A percentile compares a stretch with the other conserved stretches of the same genome.
Evolutionary conservation across 1,140 invertebrate species (phyloP).

Genomic region (Conus ventricosus): DNA sequence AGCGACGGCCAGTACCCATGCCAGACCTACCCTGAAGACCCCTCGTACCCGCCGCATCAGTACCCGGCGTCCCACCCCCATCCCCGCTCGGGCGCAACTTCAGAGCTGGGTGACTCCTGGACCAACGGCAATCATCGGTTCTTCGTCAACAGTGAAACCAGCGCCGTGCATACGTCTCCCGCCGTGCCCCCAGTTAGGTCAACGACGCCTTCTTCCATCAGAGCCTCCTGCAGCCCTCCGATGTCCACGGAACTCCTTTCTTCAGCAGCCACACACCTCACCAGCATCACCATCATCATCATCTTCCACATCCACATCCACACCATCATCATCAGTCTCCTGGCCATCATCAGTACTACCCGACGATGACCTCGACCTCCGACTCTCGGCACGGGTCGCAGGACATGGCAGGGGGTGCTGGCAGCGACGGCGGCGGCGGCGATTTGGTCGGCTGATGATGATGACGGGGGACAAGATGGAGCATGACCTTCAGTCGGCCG

Average conservation of each 20-base stretch:
- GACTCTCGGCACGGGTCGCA: background rate
- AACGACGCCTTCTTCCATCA: background rate
- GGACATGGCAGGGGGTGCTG: background rate
- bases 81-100: background rate
- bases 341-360: background rate
- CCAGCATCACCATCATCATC: background rate
- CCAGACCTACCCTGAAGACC: constrained; percentile 15
- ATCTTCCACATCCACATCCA: background rate
- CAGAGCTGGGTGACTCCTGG: constrained; percentile 12
- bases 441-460: background rate
- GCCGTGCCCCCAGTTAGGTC: background rate
- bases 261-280: background rate
- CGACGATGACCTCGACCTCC: background rate
- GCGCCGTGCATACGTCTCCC: background rate
- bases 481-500: background rate
- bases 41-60: background rate
- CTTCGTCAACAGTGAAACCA: constrained; percentile 1
- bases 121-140: constrained; percentile 23
- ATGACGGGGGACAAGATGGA: background rate
- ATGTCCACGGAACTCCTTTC: background rate
- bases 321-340: background rate
- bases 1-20: constrained; percentile 17
- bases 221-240: background rate
- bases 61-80: background rate
- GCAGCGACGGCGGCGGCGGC: background rate